A percentile compares a stretch with the other conserved stretches of the same genome.
phyloP scores from a whole-genome alignment of 2,888 invertebrate species.

The Leptopilina myrica region DNA sequence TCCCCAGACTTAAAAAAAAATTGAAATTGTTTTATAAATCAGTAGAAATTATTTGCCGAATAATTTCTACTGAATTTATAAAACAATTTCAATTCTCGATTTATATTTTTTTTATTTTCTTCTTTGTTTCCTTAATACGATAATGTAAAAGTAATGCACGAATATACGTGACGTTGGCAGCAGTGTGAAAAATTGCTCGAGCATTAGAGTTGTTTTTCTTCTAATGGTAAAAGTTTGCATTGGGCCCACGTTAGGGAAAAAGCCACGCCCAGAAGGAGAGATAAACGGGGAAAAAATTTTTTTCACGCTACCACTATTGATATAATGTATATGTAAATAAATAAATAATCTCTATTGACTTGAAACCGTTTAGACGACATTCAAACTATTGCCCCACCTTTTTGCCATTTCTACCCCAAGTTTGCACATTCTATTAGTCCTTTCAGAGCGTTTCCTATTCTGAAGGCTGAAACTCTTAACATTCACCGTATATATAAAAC shows the following conservation, averaged over 20 bases:
- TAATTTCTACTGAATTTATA: too few relatives aligned
- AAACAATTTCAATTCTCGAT: too few relatives aligned
- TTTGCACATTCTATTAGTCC: constrained; percentile 4
- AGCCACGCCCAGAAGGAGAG: constrained; percentile 6
- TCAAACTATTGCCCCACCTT: background rate
- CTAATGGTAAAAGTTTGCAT: constrained; percentile 1
- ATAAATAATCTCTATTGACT: background rate
- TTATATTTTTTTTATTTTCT: background rate
- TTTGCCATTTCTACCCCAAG: background rate
- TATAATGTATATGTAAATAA: background rate
- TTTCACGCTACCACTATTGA: background rate
- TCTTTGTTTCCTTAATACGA: too few relatives aligned
- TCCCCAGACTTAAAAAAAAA: background rate
- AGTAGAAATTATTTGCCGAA: too few relatives aligned
- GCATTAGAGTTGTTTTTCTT: background rate
- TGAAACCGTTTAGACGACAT: background rate
- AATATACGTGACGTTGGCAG: background rate
- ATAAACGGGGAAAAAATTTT: background rate
- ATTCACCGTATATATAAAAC: background rate
- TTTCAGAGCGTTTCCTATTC: background rate
- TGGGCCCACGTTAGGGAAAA: constrained; percentile 5
- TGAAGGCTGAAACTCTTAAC: background rate
- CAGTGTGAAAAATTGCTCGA: constrained; percentile 16
- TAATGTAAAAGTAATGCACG: background rate
- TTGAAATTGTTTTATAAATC: background rate